phyloP scores from a whole-genome alignment of 1,140 invertebrate genomes.

The Tribolium castaneum region DNA sequence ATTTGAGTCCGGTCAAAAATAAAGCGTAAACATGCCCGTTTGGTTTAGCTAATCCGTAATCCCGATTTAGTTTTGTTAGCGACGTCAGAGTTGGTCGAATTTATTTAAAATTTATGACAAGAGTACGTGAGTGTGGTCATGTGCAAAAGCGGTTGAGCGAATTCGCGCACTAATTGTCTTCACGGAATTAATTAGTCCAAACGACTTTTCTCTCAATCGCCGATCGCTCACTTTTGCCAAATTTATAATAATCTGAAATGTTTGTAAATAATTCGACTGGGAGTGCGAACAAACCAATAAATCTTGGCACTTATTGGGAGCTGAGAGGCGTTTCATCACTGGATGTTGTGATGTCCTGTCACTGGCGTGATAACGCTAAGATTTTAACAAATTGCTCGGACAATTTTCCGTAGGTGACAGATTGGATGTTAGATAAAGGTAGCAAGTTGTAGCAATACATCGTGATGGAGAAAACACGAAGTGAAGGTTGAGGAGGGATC shows the following conservation, averaged over 20 bases:
- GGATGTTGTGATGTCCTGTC: neutral
- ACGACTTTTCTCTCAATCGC: neutral
- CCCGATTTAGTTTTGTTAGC: neutral
- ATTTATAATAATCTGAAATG: neutral
- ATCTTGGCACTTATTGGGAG: no score
- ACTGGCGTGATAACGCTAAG: neutral
- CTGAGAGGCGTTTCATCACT: neutral
- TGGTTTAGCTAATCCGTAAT: no score
- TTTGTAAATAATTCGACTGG: neutral
- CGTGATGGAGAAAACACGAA: neutral
- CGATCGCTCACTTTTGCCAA: neutral
- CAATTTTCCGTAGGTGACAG: neutral
- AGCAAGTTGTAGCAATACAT: neutral
- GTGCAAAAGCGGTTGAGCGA: neutral
- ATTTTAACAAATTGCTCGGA: neutral
- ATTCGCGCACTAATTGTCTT: constrained; percentile 5
- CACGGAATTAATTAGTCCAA: constrained; percentile 1
- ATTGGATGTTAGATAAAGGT: neutral
- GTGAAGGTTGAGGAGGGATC: neutral
- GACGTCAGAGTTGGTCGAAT: constrained; percentile 11
- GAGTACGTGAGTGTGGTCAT: constrained; percentile 18
- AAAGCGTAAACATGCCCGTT: neutral
- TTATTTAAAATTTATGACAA: constrained; percentile 8
- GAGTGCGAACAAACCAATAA: neutral
- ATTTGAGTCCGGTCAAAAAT: neutral